Evolutionary conservation across 1,140 invertebrate genomes (phyloP).

Genomic region (Trichonephila inaurata): DNA sequence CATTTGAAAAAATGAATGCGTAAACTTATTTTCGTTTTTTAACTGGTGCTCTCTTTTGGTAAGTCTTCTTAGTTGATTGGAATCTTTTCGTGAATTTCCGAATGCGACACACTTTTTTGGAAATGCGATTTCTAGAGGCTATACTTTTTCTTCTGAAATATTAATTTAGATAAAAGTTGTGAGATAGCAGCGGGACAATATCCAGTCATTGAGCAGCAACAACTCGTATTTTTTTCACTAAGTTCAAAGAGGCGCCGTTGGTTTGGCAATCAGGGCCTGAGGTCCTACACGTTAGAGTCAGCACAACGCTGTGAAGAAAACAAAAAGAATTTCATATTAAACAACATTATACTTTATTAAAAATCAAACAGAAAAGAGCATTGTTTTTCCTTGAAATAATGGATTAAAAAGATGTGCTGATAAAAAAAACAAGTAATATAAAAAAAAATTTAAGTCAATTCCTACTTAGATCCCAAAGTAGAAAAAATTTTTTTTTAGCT

Average conservation of each 20-base stretch:
- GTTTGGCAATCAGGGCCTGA: background rate
- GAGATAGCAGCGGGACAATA: slow-evolving; percentile 29
- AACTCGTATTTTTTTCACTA: background rate
- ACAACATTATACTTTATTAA: too few relatives aligned
- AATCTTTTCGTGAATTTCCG: background rate
- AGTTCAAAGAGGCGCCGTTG: background rate
- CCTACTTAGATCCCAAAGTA: too few relatives aligned
- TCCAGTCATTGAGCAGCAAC: slow-evolving; percentile 1
- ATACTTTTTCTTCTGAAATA: background rate
- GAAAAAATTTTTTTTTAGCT: too few relatives aligned
- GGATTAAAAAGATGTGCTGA: too few relatives aligned
- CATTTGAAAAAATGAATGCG: background rate
- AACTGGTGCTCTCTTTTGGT: background rate
- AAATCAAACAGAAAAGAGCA: too few relatives aligned
- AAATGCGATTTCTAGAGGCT: slow-evolving; percentile 36
- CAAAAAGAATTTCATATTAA: background rate
- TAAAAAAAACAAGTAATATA: too few relatives aligned
- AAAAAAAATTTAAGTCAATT: too few relatives aligned
- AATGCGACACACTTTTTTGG: slow-evolving; percentile 30
- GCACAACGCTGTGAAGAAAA: background rate
- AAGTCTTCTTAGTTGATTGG: background rate
- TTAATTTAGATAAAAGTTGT: background rate
- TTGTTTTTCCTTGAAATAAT: too few relatives aligned
- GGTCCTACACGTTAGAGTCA: background rate
- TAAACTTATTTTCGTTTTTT: background rate